Base-by-base conservation (phyloP, 2,797 vertebrate genomes). In the Falco peregrinus region DNA sequence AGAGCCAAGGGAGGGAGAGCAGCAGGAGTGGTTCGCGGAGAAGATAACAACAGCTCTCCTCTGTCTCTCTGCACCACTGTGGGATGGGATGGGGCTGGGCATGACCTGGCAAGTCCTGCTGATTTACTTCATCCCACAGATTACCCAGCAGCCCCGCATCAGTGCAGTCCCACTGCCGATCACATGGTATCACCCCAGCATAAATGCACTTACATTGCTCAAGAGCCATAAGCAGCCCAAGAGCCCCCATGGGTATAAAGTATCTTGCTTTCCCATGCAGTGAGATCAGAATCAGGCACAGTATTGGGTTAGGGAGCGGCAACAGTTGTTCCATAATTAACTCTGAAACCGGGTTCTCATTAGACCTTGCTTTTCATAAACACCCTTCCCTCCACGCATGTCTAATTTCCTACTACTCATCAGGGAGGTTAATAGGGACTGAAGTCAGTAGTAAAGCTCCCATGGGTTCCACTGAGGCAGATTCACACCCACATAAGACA, bases 101-200 rank as follows among this genome's bases (percentile, higher is more conserved):
- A 97, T 96, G 96, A 97, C 91, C 96, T 83, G 94, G 96, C 96
- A 97, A 93, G 96, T 83, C 84, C 79, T 93, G 95, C 84, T 96
- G 96, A 96, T 97, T 96, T 97, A 92, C 89, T 96, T 97, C 95
- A 96, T 95, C 96, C 96, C 96, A 97, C 96, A 97, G 95, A 93
- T 96, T 97, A 96, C 96, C 96, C 96, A 86, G 96, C 96, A 96
- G 89, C 87, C 84, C 89, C 1, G 1, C 93, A 96, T 87, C 43
- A 1, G 70, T n/a, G 91, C 84, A 92, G 95, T 75, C 92, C 95
- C 91, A 92, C 78, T 91, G 92, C 78, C 0, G 76, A 96, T 97
- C 96, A 97, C 92, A 96, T 96, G 96, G 85, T 96, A 97, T 93
- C 95, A 95, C 79, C 64, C 76, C 57, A 4, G 95, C 96, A 93